phyloP scores from a whole-genome alignment of 1,140 invertebrate genomes.

The Drosophila pseudoobscura region DNA sequence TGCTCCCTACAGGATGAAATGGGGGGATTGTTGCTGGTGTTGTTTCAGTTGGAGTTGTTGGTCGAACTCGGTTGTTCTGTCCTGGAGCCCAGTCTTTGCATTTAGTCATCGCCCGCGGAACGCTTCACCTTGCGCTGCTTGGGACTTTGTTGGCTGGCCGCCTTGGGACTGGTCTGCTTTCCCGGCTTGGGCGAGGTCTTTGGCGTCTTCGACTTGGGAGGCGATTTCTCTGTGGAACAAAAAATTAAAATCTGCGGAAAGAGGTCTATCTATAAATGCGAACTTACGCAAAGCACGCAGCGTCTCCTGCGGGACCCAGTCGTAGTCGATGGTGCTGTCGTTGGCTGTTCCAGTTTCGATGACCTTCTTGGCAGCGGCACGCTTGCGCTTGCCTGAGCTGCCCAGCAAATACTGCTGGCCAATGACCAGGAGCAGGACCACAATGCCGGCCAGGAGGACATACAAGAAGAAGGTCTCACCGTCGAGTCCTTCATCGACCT shows the following conservation, averaged over 20 bases:
- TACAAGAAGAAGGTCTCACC: slow-evolving; percentile 99
- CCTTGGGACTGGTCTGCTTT: slow-evolving; percentile 83
- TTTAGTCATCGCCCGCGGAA: slow-evolving; percentile 86
- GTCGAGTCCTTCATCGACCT: slow-evolving; percentile 98
- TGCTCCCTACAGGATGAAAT: slow-evolving; percentile 44
- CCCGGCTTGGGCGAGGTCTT: slow-evolving; percentile 84
- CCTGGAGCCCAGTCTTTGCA: slow-evolving; percentile 59
- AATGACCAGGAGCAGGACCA: slow-evolving; percentile 93
- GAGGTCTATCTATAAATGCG: no score
- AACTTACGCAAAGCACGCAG: slow-evolving; percentile 92
- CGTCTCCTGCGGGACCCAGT: slow-evolving; percentile 97
- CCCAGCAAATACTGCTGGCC: slow-evolving; percentile 95
- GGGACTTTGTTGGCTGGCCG: slow-evolving; percentile 86
- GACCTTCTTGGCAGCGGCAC: slow-evolving; percentile 86
- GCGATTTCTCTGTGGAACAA: slow-evolving; percentile 86
- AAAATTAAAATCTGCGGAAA: neutral
- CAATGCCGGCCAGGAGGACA: slow-evolving; percentile 94
- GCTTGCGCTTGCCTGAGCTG: slow-evolving; percentile 85
- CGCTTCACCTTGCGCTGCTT: slow-evolving; percentile 89
- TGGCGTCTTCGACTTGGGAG: slow-evolving; percentile 80
- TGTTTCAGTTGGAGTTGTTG: slow-evolving; percentile 17
- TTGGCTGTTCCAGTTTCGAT: slow-evolving; percentile 93
- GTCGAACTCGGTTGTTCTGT: slow-evolving; percentile 17
- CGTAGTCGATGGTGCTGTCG: slow-evolving; percentile 97
- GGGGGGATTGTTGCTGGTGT: slow-evolving; percentile 9